These are phyloP conservation scores for Neotragus pygmaeus DNA, from an alignment of 2,113 vertebrate species.

Conservation along the genomic window DNA sequence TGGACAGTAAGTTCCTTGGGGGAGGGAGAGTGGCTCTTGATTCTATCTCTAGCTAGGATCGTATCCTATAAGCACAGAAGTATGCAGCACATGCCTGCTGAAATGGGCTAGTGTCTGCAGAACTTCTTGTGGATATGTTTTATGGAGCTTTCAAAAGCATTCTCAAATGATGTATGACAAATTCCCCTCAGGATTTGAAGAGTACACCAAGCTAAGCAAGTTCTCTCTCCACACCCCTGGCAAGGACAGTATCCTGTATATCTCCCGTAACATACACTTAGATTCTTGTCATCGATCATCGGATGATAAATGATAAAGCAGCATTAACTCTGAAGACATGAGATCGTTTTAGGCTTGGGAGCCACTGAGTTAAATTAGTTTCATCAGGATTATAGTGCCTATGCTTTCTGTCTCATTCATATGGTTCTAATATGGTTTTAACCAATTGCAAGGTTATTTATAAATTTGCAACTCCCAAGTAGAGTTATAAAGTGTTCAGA, in stretches of 20 bases:
- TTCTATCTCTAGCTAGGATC: not conserved
- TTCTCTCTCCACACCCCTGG: not conserved
- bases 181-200: constrained; percentile 46
- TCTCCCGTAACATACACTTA: constrained; percentile 35
- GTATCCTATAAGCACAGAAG: not conserved
- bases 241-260: not conserved
- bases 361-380: constrained; percentile 77
- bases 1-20: not conserved
- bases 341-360: constrained; percentile 64
- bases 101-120: constrained; percentile 19
- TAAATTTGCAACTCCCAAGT: constrained; percentile 93
- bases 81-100: not conserved
- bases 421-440: constrained; percentile 93
- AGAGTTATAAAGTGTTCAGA: constrained; percentile 92
- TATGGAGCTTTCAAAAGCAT: constrained; percentile 61
- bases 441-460: constrained; percentile 96
- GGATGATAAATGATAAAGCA: constrained; percentile 52
- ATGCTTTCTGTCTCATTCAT: constrained; percentile 84
- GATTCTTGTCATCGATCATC: constrained; percentile 11
- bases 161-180: constrained; percentile 53
- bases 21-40: not conserved
- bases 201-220: constrained; percentile 21
- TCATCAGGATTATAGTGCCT: constrained; percentile 80
- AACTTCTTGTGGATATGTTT: constrained; percentile 38
- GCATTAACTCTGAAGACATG: constrained; percentile 54